These are phyloP conservation scores for Syndactyla subalaris DNA, from an alignment of 2,797 vertebrate species.

Conservation along the genomic window DNA sequence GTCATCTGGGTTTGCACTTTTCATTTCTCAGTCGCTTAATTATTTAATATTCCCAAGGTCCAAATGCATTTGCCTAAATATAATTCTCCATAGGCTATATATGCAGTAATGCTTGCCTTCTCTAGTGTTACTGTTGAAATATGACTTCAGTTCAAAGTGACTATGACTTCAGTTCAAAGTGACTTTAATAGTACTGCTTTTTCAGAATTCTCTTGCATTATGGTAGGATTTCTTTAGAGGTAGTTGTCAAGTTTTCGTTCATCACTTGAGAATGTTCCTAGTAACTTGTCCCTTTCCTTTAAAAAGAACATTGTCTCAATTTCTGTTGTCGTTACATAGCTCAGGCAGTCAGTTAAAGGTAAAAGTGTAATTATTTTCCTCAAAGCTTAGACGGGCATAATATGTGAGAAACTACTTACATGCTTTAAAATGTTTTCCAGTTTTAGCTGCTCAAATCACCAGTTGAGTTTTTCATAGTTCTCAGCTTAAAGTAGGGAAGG, in stretches of 20 bases:
- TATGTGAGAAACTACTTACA: not conserved
- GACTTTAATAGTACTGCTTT: not conserved
- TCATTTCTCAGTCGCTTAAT: not conserved
- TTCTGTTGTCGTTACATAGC: not conserved
- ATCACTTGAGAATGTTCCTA: not conserved
- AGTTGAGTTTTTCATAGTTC: not conserved
- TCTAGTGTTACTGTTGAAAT: not conserved
- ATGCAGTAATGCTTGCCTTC: not conserved
- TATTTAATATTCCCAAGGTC: not conserved
- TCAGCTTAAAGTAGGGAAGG: not conserved
- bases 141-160: not conserved
- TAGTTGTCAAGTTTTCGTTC: not conserved
- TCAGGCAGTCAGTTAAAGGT: not conserved
- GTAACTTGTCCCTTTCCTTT: not conserved
- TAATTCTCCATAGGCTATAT: not conserved
- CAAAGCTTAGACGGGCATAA: not conserved
- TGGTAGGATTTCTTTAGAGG: not conserved
- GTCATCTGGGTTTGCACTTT: not conserved
- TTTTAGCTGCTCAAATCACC: not conserved
- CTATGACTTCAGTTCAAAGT: not conserved
- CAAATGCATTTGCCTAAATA: not conserved
- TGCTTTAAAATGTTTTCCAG: not conserved
- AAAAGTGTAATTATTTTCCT: not conserved
- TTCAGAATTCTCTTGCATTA: not conserved
- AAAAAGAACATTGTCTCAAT: not conserved